phyloP scores from a whole-genome alignment of 2,113 vertebrate genomes.

The Lasiurus borealis region DNA sequence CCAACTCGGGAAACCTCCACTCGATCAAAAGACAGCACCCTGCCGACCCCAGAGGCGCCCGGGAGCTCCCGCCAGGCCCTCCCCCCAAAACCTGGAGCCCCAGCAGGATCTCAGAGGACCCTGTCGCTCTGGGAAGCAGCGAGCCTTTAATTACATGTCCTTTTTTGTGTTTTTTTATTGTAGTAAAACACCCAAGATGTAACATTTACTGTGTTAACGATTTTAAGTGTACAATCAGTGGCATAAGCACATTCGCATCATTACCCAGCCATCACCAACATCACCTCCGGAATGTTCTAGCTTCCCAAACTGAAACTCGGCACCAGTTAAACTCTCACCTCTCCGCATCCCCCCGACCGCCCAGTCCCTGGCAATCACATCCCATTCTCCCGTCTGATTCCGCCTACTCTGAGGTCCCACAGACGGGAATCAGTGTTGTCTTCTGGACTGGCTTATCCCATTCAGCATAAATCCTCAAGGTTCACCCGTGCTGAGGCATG shows the following conservation, averaged over 20 bases:
- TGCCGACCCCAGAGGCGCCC: background rate
- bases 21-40: rapidly evolving
- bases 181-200: background rate
- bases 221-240: rapidly evolving
- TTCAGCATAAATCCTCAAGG: background rate
- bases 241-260: rapidly evolving
- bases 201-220: background rate
- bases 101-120: too few relatives aligned
- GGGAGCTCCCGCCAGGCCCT: too few relatives aligned
- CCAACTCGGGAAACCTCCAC: background rate
- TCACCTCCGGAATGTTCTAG: background rate
- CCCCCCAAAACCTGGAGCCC: rapidly evolving
- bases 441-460: background rate
- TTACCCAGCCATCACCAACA: rapidly evolving
- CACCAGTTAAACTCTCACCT: background rate
- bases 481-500: background rate
- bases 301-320: background rate
- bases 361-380: too few relatives aligned
- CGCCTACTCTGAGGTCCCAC: background rate
- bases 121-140: background rate
- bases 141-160: rapidly evolving
- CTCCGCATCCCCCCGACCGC: rapidly evolving
- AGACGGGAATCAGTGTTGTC: background rate
- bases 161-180: background rate
- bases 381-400: background rate